Percentiles rank a stretch among this genome's conserved stretches.
These are phyloP conservation scores for Echinometra lucunter DNA, from an alignment of 53 echinoderm and acorn worm genomes.

Conservation along the genomic window DNA sequence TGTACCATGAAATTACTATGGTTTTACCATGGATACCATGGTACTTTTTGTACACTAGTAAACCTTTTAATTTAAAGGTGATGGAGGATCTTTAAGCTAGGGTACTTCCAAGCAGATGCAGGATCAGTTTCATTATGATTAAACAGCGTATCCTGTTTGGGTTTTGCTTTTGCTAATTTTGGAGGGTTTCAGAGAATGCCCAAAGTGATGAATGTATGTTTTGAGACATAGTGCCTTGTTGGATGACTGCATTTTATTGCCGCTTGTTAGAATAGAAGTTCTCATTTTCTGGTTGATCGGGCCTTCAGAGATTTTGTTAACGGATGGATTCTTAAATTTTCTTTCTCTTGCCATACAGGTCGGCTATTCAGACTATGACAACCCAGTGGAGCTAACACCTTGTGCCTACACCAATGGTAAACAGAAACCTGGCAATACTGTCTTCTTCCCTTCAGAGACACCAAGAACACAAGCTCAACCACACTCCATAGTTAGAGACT, in stretches of 20 bases:
- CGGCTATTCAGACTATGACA: constrained; percentile 57
- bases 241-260: neutral
- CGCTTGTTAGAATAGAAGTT: neutral
- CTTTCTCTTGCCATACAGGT: neutral
- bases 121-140: neutral
- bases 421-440: neutral
- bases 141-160: no score
- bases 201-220: neutral
- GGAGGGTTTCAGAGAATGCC: neutral
- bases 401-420: constrained; percentile 3
- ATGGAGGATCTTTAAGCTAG: no score
- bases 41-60: no score
- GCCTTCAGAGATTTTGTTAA: neutral
- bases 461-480: neutral
- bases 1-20: no score
- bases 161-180: neutral
- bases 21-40: no score
- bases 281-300: neutral
- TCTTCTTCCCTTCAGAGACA: constrained; percentile 54
- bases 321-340: neutral
- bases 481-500: neutral
- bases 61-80: no score
- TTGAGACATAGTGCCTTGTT: neutral
- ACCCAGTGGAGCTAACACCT: constrained; percentile 43
- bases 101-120: neutral